Percentiles rank a stretch among this genome's conserved stretches.
These are phyloP conservation scores for Heliothis virescens DNA, from an alignment of 1,140 invertebrate genomes.

Conservation along the genomic window DNA sequence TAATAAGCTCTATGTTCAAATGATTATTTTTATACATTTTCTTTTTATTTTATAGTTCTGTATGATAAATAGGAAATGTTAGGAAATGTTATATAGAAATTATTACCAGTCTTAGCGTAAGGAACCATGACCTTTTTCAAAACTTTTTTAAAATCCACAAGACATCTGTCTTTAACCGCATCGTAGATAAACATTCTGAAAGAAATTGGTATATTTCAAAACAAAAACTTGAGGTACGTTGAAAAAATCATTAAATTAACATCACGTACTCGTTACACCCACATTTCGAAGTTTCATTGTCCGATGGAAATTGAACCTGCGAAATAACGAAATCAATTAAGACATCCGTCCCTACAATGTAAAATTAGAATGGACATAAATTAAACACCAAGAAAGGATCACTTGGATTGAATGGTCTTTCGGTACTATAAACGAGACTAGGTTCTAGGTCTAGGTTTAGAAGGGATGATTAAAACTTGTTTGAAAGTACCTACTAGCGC, in stretches of 20 bases:
- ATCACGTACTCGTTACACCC: slow-evolving; percentile 18
- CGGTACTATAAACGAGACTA: too few relatives aligned
- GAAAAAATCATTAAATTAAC: too few relatives aligned
- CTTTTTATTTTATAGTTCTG: too few relatives aligned
- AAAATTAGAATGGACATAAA: not conserved
- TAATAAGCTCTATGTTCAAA: too few relatives aligned
- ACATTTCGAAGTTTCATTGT: not conserved
- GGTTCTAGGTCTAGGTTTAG: too few relatives aligned
- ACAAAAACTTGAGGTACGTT: too few relatives aligned
- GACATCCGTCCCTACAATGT: not conserved
- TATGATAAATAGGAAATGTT: too few relatives aligned
- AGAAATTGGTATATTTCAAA: too few relatives aligned
- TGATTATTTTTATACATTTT: too few relatives aligned
- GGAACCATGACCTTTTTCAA: not conserved
- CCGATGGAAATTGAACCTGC: not conserved
- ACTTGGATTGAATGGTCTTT: too few relatives aligned
- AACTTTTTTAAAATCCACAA: slow-evolving; percentile 3
- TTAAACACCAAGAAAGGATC: too few relatives aligned
- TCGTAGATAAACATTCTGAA: slow-evolving; percentile 22
- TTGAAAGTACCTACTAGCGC: not conserved
- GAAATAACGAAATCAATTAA: not conserved
- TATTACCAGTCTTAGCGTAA: slow-evolving; percentile 4
- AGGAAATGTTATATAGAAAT: too few relatives aligned
- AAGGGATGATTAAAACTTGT: not conserved
- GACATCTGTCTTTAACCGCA: not conserved